Base-by-base conservation (phyloP, 1,140 invertebrate genomes). In the Drosophila parabipectinata region DNA sequence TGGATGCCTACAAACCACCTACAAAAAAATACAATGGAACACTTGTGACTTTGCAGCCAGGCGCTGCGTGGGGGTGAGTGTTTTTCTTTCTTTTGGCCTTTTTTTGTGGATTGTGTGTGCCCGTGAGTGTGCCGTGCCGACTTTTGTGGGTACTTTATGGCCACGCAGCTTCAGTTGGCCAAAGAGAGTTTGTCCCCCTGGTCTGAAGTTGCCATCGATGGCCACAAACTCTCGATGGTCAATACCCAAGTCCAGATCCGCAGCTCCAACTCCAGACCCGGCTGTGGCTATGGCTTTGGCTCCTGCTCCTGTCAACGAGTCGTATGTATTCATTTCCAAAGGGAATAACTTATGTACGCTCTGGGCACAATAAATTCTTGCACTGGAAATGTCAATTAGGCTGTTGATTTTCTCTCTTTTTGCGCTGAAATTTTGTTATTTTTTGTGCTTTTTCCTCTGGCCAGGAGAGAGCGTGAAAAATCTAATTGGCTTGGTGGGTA, bases 311-410 rank as follows among this genome's bases (percentile, higher is more conserved):
- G 79, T 84, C 79, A 79, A 39, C 60, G 21, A 75, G 53, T 72
- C 59, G 81, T 85, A 90, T 73, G 85, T 90, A 90, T 83, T 90
- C 87, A 91, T 91, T 90, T 91, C 90, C 89, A 91, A 91, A 91
- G 90, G 90, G 90, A 91, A 91, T 91, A 91, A 91, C 90, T 91
- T 91, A 91, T 91, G 90, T 91, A 91, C 90, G 89, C 90, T 89
- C 85, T 83, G 84, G 89, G 90, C 85, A 90, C 89, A 91, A 91
- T 91, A 91, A 91, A 91, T 91, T 91, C 89, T 91, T 91, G 82
- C 73, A 82, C 88, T 89, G 85, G 64, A 89, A 89, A 89, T 89
- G 85, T 89, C 85, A 89, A 89, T 89, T 89, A 89, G 85, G 73
- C 84, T 68, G 79, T 79, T 82, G 59, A 57, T 79, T 60, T 73